Evolutionary conservation across 2,888 invertebrate species (phyloP).

Genomic region (Acronicta psi): DNA sequence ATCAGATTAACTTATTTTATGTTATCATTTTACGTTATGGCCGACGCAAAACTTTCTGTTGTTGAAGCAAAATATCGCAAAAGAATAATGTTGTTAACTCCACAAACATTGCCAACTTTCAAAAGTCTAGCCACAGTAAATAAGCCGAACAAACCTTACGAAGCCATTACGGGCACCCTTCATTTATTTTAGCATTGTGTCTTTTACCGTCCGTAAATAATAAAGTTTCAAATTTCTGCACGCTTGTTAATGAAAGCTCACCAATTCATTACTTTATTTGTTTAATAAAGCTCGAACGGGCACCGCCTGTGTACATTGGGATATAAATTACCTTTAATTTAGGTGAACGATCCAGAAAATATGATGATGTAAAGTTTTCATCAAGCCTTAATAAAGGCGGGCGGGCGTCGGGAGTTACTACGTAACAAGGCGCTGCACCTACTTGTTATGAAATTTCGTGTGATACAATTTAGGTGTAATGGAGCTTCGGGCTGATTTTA

Average conservation of each 20-base stretch:
- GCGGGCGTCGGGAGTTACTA: constrained; percentile 54
- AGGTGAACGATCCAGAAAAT: constrained; percentile 85
- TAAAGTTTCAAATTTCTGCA: constrained; percentile 79
- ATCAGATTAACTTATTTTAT: constrained; percentile 33
- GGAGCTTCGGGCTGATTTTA: constrained; percentile 41
- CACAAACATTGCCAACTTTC: constrained; percentile 46
- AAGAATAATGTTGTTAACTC: constrained; percentile 45
- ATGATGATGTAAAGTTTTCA: constrained; percentile 86
- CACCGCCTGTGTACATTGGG: constrained; percentile 76
- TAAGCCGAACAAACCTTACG: constrained; percentile 46
- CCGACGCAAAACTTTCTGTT: constrained; percentile 39
- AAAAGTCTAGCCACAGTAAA: constrained; percentile 56
- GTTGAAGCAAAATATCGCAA: constrained; percentile 39
- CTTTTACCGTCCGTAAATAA: constrained; percentile 75
- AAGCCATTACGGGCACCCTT: constrained; percentile 60
- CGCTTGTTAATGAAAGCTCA: constrained; percentile 79
- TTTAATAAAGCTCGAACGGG: constrained; percentile 84
- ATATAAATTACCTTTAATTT: constrained; percentile 88
- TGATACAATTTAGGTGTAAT: constrained; percentile 51
- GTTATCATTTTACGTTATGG: constrained; percentile 39
- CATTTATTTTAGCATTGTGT: constrained; percentile 69
- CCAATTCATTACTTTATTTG: constrained; percentile 86
- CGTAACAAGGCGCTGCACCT: constrained; percentile 60
- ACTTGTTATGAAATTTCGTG: constrained; percentile 64
- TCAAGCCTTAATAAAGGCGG: constrained; percentile 78